A percentile compares a stretch with the other conserved stretches of the same genome.
phyloP scores from a whole-genome alignment of 2,113 vertebrate species.

The Hypomesus transpacificus region DNA sequence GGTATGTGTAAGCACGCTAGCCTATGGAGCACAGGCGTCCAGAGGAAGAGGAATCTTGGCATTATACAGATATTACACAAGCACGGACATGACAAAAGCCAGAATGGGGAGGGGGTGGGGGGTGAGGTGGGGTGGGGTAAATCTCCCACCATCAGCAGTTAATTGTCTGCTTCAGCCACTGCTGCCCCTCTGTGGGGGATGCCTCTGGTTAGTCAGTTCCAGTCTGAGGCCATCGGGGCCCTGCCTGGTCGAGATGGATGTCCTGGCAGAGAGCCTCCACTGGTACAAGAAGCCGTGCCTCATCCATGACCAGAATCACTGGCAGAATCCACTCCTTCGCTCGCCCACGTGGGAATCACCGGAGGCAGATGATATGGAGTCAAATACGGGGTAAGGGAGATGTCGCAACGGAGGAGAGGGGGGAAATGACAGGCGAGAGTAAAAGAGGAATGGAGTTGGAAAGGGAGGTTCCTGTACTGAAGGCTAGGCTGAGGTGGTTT shows the following conservation, averaged over 20 bases:
- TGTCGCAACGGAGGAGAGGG: constrained; percentile 2
- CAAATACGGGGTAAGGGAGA: constrained; percentile 25
- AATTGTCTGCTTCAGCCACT: constrained; percentile 42
- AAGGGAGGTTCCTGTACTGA: constrained; percentile 17
- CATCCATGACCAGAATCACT: constrained; percentile 41
- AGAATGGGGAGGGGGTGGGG: constrained; percentile 34
- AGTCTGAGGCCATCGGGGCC: constrained; percentile 35
- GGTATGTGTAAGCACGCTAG: constrained; percentile 49
- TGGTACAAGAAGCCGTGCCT: constrained; percentile 50
- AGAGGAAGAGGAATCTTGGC: constrained; percentile 50
- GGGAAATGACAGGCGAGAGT: constrained; percentile 30
- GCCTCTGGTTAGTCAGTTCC: constrained; percentile 38
- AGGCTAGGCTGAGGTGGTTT: constrained; percentile 15
- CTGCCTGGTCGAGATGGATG: neutral
- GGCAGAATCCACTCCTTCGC: constrained; percentile 37
- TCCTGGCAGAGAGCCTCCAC: constrained; percentile 29
- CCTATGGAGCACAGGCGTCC: constrained; percentile 46
- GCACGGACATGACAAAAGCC: constrained; percentile 53
- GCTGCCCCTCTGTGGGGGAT: constrained; percentile 31
- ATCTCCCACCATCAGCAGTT: constrained; percentile 30
- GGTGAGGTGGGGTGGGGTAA: constrained; percentile 3
- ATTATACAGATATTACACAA: constrained; percentile 58
- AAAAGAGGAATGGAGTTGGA: constrained; percentile 47
- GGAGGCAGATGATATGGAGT: constrained; percentile 24
- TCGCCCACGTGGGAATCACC: constrained; percentile 43